Base-by-base conservation (phyloP, 2,888 invertebrate genomes). In the Xestia rhomboidea region DNA sequence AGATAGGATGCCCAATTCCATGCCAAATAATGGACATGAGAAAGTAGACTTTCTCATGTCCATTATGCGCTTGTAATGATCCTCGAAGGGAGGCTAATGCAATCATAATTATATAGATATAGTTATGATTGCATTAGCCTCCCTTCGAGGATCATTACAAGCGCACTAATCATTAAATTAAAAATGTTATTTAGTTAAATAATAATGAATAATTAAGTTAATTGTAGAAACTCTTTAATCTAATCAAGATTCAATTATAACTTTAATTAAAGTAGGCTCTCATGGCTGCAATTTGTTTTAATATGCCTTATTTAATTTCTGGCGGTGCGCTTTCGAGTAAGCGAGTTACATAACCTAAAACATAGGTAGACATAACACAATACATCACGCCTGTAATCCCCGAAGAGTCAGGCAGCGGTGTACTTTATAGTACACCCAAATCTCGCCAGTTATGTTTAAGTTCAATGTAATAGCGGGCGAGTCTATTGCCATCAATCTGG, bases 131-230 rank as follows among this genome's bases (percentile, higher is more conserved):
- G 15, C 67, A 34, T 63, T 51, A 81, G 34, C n/a, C 60, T 44
- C 46, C 30, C 57, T 60, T 41, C n/a, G 6, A 70, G 54, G 6
- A 81, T 21, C 63, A 63, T 81, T 81, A 54, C 0, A 54, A 70
- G 67, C 24, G 3, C 60, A 34, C 81, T 81, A 70, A 76, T 63
- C 69, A 81, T 71, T 34, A 34, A 70, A 81, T 81, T 68, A 68
- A 63, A 75, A 62, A 54, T 27, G 60, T 72, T 46, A 81, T 69
- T 82, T 24, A 73, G 76, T 60, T 77, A 60, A 68, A 77, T 62
- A 77, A 67, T 81, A 13, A 49, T 49, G 67, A 64, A 68, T 34
- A 69, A 73, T 81, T 68, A 60, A 60, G 24, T 77, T 82, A 67
- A 69, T 69, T 69, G 41, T 67, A 27, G 38, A 54, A 72, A 81